Evolutionary conservation across 2,888 invertebrate species (phyloP).

Genomic region (Agonopterix alstromeriana): DNA sequence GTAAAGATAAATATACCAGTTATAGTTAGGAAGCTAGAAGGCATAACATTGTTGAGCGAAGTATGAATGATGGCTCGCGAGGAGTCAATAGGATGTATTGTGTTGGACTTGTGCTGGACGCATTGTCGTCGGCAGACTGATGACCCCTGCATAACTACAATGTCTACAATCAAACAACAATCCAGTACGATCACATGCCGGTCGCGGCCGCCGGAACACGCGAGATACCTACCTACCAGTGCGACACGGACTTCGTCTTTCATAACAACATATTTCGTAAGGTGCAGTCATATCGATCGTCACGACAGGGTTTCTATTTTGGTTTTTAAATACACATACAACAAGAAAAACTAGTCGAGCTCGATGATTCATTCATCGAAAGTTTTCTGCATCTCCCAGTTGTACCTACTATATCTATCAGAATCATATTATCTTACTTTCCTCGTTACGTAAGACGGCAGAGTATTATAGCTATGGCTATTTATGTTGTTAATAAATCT

Average conservation of each 20-base stretch:
- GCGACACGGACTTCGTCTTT: no score
- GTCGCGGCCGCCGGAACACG: slow-evolving; percentile 18
- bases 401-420: background rate
- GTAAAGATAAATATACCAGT: no score
- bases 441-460: background rate
- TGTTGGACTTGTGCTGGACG: slow-evolving; percentile 25
- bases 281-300: no score
- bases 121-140: slow-evolving; percentile 46
- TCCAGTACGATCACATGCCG: slow-evolving; percentile 33
- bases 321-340: background rate
- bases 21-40: background rate
- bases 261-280: no score
- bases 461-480: background rate
- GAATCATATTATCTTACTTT: background rate
- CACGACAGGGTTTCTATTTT: no score
- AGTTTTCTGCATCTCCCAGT: slow-evolving; percentile 5
- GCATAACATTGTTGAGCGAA: background rate
- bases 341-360: slow-evolving; percentile 10
- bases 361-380: slow-evolving; percentile 9
- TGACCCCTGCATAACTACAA: slow-evolving; percentile 46
- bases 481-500: background rate
- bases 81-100: slow-evolving; percentile 33
- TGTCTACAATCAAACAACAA: slow-evolving; percentile 35
- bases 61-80: slow-evolving; percentile 10
- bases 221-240: slow-evolving; percentile 3